phyloP scores from a whole-genome alignment of 2,888 invertebrate genomes.

The Lasius platythorax region DNA sequence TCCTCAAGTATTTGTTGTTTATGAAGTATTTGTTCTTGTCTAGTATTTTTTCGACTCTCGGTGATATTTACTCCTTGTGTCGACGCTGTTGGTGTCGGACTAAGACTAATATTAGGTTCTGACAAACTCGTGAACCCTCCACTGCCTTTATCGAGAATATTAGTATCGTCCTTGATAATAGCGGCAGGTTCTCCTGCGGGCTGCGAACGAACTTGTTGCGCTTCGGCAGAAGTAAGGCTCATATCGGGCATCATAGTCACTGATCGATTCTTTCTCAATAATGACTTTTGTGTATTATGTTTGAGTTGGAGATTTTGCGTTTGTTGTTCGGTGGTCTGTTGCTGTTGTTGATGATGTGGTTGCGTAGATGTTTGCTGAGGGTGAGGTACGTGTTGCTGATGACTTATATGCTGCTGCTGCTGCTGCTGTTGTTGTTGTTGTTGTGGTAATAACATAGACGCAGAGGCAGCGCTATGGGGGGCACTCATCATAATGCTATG shows the following conservation, averaged over 20 bases:
- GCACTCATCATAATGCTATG: slow-evolving; percentile 92
- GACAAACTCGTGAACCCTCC: slow-evolving; percentile 81
- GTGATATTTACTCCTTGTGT: slow-evolving; percentile 73
- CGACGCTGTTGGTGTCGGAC: slow-evolving; percentile 75
- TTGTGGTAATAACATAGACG: slow-evolving; percentile 80
- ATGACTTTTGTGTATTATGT: slow-evolving; percentile 86
- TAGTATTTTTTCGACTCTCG: slow-evolving; percentile 80
- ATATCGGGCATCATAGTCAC: slow-evolving; percentile 86
- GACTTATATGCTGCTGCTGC: slow-evolving; percentile 86
- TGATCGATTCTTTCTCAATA: slow-evolving; percentile 87
- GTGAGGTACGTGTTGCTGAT: slow-evolving; percentile 82
- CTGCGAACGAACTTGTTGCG: slow-evolving; percentile 87
- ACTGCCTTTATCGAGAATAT: slow-evolving; percentile 86
- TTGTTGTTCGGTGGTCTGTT: slow-evolving; percentile 80
- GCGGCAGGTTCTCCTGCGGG: slow-evolving; percentile 82
- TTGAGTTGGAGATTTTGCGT: slow-evolving; percentile 82
- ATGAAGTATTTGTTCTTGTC: slow-evolving; percentile 89
- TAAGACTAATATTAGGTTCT: slow-evolving; percentile 82
- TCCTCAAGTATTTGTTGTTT: slow-evolving; percentile 92
- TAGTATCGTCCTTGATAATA: slow-evolving; percentile 86
- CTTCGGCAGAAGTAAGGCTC: slow-evolving; percentile 88
- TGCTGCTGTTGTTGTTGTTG: slow-evolving; percentile 78
- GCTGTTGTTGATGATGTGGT: slow-evolving; percentile 83
- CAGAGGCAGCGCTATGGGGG: slow-evolving; percentile 82
- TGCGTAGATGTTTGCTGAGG: slow-evolving; percentile 86